These are phyloP conservation scores for Nemurella pictetii DNA, from an alignment of 2,888 invertebrate genomes.

Conservation along the genomic window DNA sequence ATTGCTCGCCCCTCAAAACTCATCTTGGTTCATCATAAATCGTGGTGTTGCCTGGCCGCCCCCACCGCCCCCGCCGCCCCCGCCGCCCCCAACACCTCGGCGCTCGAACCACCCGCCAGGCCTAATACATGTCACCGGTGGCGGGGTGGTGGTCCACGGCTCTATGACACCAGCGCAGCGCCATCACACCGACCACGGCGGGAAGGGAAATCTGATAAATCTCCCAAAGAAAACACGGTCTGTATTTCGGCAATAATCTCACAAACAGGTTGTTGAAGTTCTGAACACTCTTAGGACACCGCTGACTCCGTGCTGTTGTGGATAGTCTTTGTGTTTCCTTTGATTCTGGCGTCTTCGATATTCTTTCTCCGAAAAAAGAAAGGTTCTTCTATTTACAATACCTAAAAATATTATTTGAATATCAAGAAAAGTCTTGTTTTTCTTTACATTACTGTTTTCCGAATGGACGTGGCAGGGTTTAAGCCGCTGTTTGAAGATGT, in stretches of 20 bases:
- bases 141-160: too few relatives aligned
- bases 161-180: neutral
- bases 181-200: neutral
- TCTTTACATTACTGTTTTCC: too few relatives aligned
- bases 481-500: too few relatives aligned
- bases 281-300: neutral
- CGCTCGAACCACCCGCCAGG: neutral
- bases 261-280: neutral
- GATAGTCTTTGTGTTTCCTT: neutral
- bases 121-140: slow-evolving; percentile 1
- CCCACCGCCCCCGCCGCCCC: neutral
- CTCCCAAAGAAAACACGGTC: neutral
- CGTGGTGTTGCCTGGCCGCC: neutral
- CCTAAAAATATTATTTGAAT: too few relatives aligned
- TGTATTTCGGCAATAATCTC: neutral
- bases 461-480: too few relatives aligned
- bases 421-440: too few relatives aligned
- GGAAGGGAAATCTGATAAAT: neutral
- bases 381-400: neutral
- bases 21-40: slow-evolving; percentile 15
- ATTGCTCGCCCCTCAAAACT: slow-evolving; percentile 9
- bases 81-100: neutral
- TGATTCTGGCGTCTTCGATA: neutral
- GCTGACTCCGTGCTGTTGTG: neutral
- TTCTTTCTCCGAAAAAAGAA: too few relatives aligned